phyloP scores from a whole-genome alignment of 37 sponge, comb jelly and placozoan genomes.

The Halisarca cf. caerulea region DNA sequence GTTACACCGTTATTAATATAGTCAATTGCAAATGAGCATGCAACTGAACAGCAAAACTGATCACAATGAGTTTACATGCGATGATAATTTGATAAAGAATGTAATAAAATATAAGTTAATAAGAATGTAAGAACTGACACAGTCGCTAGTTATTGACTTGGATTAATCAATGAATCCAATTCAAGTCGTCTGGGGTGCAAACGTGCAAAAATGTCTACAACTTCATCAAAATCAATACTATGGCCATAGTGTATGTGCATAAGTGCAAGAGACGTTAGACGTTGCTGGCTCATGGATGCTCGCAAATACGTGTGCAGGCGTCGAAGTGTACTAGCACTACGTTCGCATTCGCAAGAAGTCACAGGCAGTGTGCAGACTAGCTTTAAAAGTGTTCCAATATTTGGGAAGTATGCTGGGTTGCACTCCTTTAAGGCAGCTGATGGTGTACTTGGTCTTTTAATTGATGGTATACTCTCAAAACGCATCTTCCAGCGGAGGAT shows the following conservation, averaged over 20 bases:
- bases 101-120: no score
- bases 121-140: no score
- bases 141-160: no score
- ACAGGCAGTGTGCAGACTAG: conserved; percentile 56
- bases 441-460: conserved; percentile 34
- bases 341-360: conserved; percentile 53
- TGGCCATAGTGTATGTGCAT: conserved; percentile 5
- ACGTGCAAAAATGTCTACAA: background rate
- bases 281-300: conserved; percentile 37
- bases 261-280: background rate
- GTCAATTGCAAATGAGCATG: no score
- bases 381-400: conserved; percentile 23
- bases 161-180: conserved; percentile 1
- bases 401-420: conserved; percentile 27
- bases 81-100: no score
- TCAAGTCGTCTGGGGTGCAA: conserved; percentile 7
- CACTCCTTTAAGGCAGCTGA: conserved; percentile 34
- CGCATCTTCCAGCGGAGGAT: conserved; percentile 30
- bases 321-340: conserved; percentile 46
- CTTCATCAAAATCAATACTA: background rate
- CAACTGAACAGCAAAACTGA: no score
- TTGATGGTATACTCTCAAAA: background rate
- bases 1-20: no score
- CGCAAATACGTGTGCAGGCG: conserved; percentile 43
- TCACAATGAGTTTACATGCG: no score